Percentiles rank a stretch among this genome's conserved stretches.
Evolutionary conservation across 2,888 invertebrate species (phyloP).

Genomic region (Athalia circularis): DNA sequence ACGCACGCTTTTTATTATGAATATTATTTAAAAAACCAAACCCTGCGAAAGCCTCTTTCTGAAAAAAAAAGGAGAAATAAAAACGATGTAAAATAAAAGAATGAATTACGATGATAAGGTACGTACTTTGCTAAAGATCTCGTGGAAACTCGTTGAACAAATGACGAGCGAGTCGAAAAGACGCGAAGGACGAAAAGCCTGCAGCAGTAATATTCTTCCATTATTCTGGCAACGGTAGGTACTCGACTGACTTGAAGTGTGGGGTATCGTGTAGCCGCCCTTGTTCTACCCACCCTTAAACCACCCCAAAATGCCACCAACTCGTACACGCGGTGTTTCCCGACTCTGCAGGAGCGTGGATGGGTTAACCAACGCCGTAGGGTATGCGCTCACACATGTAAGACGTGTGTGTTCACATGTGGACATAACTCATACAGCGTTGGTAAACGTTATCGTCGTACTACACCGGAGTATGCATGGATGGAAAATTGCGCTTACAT

Average conservation of each 20-base stretch:
- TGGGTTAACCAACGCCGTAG: conserved; percentile 63
- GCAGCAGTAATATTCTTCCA: neutral
- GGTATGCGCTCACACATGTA: neutral
- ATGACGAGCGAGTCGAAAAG: neutral
- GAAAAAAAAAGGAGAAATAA: no score
- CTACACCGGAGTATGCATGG: conserved; percentile 54
- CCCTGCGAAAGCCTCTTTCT: no score
- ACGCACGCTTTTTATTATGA: no score
- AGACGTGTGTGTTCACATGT: neutral
- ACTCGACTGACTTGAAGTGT: conserved; percentile 51
- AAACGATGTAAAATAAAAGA: no score
- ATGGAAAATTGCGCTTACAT: conserved; percentile 60
- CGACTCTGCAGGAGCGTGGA: conserved; percentile 19
- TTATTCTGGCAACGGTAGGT: conserved; percentile 7
- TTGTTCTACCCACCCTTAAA: conserved; percentile 46
- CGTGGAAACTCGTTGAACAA: neutral
- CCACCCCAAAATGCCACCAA: conserved; percentile 9
- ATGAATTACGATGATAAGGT: neutral
- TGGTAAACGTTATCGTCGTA: conserved; percentile 48
- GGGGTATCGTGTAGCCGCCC: conserved; percentile 63
- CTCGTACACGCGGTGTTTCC: conserved; percentile 29
- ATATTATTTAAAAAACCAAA: no score
- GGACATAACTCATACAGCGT: neutral
- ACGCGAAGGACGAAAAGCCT: neutral
- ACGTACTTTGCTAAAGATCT: neutral